phyloP scores from a whole-genome alignment of 1,140 invertebrate genomes.

The Saccostrea glomerata region DNA sequence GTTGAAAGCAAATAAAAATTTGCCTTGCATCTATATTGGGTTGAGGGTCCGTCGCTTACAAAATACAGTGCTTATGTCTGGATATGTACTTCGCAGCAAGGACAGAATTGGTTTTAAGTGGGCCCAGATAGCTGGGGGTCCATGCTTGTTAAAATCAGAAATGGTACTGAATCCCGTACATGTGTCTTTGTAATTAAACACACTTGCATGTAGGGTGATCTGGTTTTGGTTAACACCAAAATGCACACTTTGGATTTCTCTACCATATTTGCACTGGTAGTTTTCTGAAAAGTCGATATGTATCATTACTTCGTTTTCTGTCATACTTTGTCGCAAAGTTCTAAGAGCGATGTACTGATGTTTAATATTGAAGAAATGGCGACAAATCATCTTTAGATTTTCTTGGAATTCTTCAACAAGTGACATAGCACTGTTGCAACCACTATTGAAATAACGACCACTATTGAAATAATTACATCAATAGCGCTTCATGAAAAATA shows the following conservation, averaged over 20 bases:
- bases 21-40: too few relatives aligned
- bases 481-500: too few relatives aligned
- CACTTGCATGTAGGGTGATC: slow-evolving; percentile 58
- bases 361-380: slow-evolving; percentile 33
- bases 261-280: slow-evolving; percentile 55
- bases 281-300: slow-evolving; percentile 59
- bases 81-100: slow-evolving; percentile 44
- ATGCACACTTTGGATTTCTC: too few relatives aligned
- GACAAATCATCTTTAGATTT: not conserved
- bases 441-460: too few relatives aligned
- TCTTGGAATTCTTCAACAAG: not conserved
- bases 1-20: too few relatives aligned
- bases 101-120: slow-evolving; percentile 61
- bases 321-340: not conserved
- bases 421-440: too few relatives aligned
- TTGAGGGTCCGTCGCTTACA: slow-evolving; percentile 63
- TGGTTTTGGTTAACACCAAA: slow-evolving; percentile 60
- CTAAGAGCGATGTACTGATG: slow-evolving; percentile 19
- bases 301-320: slow-evolving; percentile 50
- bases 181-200: slow-evolving; percentile 3
- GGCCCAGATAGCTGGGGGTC: slow-evolving; percentile 62
- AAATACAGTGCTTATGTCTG: slow-evolving; percentile 56
- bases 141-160: slow-evolving; percentile 57
- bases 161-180: slow-evolving; percentile 51
- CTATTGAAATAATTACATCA: too few relatives aligned